These are phyloP conservation scores for Scaptomyza flava DNA, from an alignment of 2,888 invertebrate genomes.

Conservation along the genomic window DNA sequence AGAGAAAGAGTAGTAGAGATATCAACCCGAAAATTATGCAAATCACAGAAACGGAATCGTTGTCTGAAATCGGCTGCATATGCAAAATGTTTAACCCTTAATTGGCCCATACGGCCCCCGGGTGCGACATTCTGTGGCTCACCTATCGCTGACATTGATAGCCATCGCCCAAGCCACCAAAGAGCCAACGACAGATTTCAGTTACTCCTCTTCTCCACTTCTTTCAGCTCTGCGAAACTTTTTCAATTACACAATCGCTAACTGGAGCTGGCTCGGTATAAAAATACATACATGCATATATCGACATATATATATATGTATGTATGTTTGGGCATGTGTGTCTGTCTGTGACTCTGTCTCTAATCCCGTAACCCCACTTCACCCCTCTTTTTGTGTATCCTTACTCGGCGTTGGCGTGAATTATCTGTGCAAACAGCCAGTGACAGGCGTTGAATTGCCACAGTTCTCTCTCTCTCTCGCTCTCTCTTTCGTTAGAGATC, in stretches of 20 bases:
- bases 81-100: conserved; percentile 81
- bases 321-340: conserved; percentile 3
- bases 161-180: conserved; percentile 44
- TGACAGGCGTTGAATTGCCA: conserved; percentile 80
- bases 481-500: not conserved
- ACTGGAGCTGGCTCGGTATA: conserved; percentile 18
- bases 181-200: conserved; percentile 37
- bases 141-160: conserved; percentile 77
- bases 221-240: conserved; percentile 47
- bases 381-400: conserved; percentile 1
- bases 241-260: conserved; percentile 69
- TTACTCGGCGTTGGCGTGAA: conserved; percentile 71
- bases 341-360: conserved; percentile 15
- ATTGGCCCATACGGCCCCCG: conserved; percentile 71
- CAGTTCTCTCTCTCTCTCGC: conserved; percentile 41
- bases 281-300: no score
- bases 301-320: not conserved
- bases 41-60: conserved; percentile 59
- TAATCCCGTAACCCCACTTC: conserved; percentile 13
- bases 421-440: conserved; percentile 77
- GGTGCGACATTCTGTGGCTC: conserved; percentile 63
- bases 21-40: conserved; percentile 74
- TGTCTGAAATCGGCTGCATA: conserved; percentile 46
- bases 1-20: conserved; percentile 20
- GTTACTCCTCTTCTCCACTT: conserved; percentile 35